A percentile compares a stretch with the other conserved stretches of the same genome.
phyloP scores from a whole-genome alignment of 2,797 vertebrate species.

The Siniperca obscura region DNA sequence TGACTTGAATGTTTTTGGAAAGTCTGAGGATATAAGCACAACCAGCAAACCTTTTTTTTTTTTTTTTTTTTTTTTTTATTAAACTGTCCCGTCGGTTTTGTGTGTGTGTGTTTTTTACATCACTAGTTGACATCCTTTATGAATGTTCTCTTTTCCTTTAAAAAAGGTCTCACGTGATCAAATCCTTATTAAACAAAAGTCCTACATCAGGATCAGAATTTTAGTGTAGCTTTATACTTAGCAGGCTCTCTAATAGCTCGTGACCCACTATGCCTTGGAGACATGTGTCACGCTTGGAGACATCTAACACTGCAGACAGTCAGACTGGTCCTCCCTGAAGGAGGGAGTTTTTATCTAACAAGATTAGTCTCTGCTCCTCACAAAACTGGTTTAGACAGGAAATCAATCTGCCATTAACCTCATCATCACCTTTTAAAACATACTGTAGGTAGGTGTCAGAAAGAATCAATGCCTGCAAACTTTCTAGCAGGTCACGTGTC shows the following conservation, averaged over 20 bases:
- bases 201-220: not conserved
- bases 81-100: not conserved
- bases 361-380: slow-evolving; percentile 11
- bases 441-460: not conserved
- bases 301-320: slow-evolving; percentile 25
- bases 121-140: not conserved
- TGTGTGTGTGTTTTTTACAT: not conserved
- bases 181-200: not conserved
- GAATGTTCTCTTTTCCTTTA: not conserved
- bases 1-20: slow-evolving; percentile 53
- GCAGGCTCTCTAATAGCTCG: not conserved
- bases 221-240: not conserved
- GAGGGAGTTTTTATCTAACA: not conserved
- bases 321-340: not conserved
- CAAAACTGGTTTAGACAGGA: not conserved
- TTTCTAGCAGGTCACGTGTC: not conserved
- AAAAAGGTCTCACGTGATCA: not conserved
- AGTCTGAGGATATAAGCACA: slow-evolving; percentile 50
- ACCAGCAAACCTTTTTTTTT: not conserved
- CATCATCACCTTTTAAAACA: slow-evolving; percentile 13
- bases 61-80: not conserved
- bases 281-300: not conserved
- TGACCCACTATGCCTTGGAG: not conserved
- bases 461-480: not conserved
- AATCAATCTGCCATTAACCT: slow-evolving; percentile 15